phyloP scores from a whole-genome alignment of 2,113 vertebrate genomes.

The Amphiprion percula region DNA sequence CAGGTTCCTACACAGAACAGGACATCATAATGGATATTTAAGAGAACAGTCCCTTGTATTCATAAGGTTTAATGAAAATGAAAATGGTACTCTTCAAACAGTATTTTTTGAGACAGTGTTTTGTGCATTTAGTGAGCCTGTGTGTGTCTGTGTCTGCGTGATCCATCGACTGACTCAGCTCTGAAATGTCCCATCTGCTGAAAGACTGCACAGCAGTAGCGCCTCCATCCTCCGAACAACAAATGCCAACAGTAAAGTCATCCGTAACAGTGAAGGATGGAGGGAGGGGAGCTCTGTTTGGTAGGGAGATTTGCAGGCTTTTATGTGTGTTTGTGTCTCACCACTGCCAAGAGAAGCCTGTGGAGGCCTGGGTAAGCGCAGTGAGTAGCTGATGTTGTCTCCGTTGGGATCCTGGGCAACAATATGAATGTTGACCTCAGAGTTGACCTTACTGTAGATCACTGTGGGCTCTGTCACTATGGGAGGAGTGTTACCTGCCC shows the following conservation, averaged over 20 bases:
- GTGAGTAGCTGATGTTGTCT: constrained; percentile 82
- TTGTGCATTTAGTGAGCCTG: constrained; percentile 9
- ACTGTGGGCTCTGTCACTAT: constrained; percentile 80
- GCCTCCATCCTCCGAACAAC: constrained; percentile 32
- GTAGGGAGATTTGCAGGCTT: background rate
- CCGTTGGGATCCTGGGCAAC: constrained; percentile 81
- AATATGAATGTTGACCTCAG: constrained; percentile 72
- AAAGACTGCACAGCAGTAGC: constrained; percentile 5
- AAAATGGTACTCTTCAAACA: too few relatives aligned
- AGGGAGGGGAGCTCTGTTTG: background rate
- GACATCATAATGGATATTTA: too few relatives aligned
- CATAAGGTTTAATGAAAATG: too few relatives aligned
- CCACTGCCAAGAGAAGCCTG: constrained; percentile 76
- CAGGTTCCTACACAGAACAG: too few relatives aligned
- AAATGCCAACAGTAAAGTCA: constrained; percentile 34
- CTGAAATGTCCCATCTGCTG: constrained; percentile 44
- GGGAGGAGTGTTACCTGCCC: constrained; percentile 85
- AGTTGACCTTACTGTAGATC: constrained; percentile 80
- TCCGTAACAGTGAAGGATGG: constrained; percentile 1
- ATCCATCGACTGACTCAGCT: constrained; percentile 49
- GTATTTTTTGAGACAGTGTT: background rate
- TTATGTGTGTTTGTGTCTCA: constrained; percentile 63
- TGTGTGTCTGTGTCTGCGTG: constrained; percentile 10
- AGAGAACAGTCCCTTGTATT: too few relatives aligned
- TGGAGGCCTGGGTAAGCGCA: constrained; percentile 80